Evolutionary conservation across 2,888 invertebrate genomes (phyloP).

Genomic region (Odiellus spinosus): DNA sequence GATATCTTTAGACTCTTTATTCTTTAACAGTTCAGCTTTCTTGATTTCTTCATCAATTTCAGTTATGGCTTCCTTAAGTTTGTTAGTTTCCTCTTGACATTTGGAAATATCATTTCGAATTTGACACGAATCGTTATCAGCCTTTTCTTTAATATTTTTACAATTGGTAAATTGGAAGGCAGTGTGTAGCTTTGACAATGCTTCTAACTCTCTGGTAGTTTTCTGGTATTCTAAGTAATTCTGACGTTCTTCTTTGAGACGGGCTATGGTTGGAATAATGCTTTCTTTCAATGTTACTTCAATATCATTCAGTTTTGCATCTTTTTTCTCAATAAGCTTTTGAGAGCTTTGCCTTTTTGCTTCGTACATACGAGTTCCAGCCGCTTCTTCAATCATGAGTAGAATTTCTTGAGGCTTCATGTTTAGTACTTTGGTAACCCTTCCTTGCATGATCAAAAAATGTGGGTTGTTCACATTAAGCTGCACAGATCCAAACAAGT

Average conservation of each 20-base stretch:
- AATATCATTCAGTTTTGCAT: conserved; percentile 71
- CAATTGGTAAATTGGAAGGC: conserved; percentile 50
- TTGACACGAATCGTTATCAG: conserved; percentile 40
- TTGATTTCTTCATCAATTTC: conserved; percentile 41
- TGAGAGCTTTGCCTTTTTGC: conserved; percentile 71
- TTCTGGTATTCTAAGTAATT: conserved; percentile 78
- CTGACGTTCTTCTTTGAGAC: conserved; percentile 64
- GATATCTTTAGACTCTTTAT: conserved; percentile 49
- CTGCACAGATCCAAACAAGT: conserved; percentile 90
- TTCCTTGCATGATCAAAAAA: conserved; percentile 98
- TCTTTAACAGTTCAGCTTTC: conserved; percentile 46
- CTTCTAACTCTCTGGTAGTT: conserved; percentile 63
- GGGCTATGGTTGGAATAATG: conserved; percentile 72
- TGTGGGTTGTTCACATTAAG: conserved; percentile 98
- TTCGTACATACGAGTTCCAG: conserved; percentile 94
- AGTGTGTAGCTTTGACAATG: conserved; percentile 51
- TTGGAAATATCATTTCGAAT: conserved; percentile 39
- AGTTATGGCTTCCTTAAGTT: conserved; percentile 19
- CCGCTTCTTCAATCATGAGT: conserved; percentile 97
- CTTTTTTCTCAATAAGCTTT: conserved; percentile 79
- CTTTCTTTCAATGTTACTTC: conserved; percentile 56
- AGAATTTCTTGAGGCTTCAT: conserved; percentile 95
- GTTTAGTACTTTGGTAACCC: conserved; percentile 94
- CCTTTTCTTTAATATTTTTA: background rate
- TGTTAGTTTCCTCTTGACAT: conserved; percentile 38